Evolutionary conservation across 2,888 invertebrate species (phyloP), one percentile per base, ranked within the genome.

Genomic region (Cryptosula pallasiana): DNA sequence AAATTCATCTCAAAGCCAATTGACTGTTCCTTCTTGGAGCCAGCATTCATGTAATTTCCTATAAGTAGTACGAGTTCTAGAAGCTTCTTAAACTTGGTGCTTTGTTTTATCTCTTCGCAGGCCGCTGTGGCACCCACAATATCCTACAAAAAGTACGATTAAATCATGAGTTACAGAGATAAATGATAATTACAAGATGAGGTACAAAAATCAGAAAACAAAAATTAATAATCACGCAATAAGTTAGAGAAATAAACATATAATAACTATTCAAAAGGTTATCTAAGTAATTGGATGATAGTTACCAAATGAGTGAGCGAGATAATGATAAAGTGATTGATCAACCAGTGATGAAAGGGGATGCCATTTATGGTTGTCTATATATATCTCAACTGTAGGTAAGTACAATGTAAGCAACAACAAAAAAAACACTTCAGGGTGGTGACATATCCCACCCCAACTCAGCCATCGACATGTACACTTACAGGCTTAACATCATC

Each of bases 21-120:
- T 0, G 96, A 94, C 75, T 84, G 93, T 0, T 92, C 95, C 81
- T 96, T 95, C 80, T 91, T 91, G 5, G 95, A 93, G 0, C 96
- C 96, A 0, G 94, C 90, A 85, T 98, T 98, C 93, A 99, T 94
- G 81, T 93, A 95, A 86, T 99, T 99, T 1, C 98, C 98, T 29
- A 97, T 87, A 16, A 96, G 85, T 0, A 99, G 87, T 74, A 98
- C 89, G 0, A 98, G 86, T 83, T 97, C 94, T 20, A 99, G 85
- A 71, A 99, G 90, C 82, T 90, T 91, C 0, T 92, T 91, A 84
- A 99, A 95, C 81, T 95, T 96, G 76, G 89, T 89, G 79, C 95
- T 95, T 35, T 89, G 89, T 78, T 91, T 92, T 1, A 95, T 90
- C 85, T 97, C 95, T 79, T 97, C 94, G 79, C 97, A 96, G 0